These are phyloP conservation scores for Umimayanthus chanpuru DNA, from an alignment of 92 coral and sea anemone genomes.

Conservation along the genomic window DNA sequence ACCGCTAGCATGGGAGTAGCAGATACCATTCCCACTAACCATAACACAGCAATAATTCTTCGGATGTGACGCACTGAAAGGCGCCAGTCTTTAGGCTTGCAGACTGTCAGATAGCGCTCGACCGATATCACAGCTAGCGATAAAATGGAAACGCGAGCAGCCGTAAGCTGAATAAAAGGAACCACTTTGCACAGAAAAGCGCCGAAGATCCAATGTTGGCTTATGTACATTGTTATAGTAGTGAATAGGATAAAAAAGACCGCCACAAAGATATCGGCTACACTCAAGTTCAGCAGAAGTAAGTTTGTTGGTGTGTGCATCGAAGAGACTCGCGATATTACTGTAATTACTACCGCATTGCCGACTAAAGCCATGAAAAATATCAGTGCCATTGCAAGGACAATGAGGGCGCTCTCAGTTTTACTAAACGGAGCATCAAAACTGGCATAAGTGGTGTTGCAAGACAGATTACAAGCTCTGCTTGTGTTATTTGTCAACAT, in stretches of 20 bases:
- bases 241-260: constrained; percentile 64
- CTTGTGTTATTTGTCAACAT: constrained; percentile 3
- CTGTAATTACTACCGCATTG: constrained; percentile 59
- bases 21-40: constrained; percentile 57
- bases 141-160: constrained; percentile 66
- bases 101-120: constrained; percentile 74
- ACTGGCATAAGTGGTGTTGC: not conserved
- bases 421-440: constrained; percentile 3
- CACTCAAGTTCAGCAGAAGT: constrained; percentile 69
- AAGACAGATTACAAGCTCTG: not conserved
- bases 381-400: constrained; percentile 54
- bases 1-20: constrained; percentile 65
- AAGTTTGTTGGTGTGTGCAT: constrained; percentile 77
- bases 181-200: constrained; percentile 70
- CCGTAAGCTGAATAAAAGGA: constrained; percentile 67
- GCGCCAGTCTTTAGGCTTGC: constrained; percentile 55
- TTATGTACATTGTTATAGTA: constrained; percentile 67
- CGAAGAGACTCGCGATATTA: constrained; percentile 68
- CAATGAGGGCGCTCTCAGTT: constrained; percentile 58
- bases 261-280: constrained; percentile 79
- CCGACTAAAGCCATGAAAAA: constrained; percentile 71
- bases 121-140: constrained; percentile 73
- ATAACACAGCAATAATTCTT: constrained; percentile 43
- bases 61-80: constrained; percentile 60
- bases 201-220: constrained; percentile 74